Evolutionary conservation across 2,113 vertebrate genomes (phyloP), one percentile per base, ranked within the genome.

Genomic region (Camelus dromedarius): DNA sequence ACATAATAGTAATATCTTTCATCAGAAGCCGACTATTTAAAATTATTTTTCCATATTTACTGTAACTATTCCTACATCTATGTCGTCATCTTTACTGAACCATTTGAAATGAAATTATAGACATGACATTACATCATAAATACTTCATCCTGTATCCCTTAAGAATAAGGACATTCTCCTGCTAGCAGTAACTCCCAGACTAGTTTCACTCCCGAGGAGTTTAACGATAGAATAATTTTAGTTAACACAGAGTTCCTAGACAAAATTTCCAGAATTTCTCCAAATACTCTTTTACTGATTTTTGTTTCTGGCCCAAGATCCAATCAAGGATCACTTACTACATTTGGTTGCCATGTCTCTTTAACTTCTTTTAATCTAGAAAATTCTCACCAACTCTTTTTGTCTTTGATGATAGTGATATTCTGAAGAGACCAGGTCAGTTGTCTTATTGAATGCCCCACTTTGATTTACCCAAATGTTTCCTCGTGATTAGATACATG

Each of bases 381-480:
- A 81, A 83, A 18, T 60, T 66, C 24, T n/a, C 1, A 7, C 5
- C 42, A 70, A 70, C 15, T 42, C 28, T 52, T 75, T 93, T 60
- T 81, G 48, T 92, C 60, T 89, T 89, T 79, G 8, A 52, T 86
- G 22, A 28, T 19, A 22, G 38, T 76, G 54, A 66, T 86, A 62
- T 70, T 86, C 95, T 93, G 58, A 92, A 92, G 35, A 92, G 9
- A 70, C 30, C 42, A 88, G 8, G 16, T 56, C 26, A 88, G 0
- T 66, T 87, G 46, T n/a, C 30, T 88, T 95, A 4, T 48, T 60
- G 22, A 95, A 58, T 84, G 19, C 15, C 18, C 48, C 9, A 50
- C 3, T 93, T 46, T 80, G 28, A 70, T 67, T 84, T 79, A 91
- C 81, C 12, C 90, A 86, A 96, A 67, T 64, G 58, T 70, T 79